A percentile compares a stretch with the other conserved stretches of the same genome.
Evolutionary conservation across 1,140 invertebrate species (phyloP).

Genomic region (Notospermus geniculatus): DNA sequence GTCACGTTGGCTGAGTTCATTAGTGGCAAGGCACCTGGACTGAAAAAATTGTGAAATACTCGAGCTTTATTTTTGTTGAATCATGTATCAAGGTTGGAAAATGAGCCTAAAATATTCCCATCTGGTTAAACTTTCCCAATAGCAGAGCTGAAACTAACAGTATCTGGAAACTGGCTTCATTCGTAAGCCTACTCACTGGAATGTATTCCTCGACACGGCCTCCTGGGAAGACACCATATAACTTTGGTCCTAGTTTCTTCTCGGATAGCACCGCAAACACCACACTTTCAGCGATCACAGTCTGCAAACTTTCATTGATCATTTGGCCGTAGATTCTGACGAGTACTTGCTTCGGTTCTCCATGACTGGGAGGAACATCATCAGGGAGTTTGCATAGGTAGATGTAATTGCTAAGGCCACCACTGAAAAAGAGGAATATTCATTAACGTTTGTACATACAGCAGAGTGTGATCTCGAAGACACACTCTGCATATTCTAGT

Average conservation of each 20-base stretch:
- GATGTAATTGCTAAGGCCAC: no score
- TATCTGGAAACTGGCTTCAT: not conserved
- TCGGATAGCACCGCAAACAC: conserved; percentile 93
- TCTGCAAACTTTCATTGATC: conserved; percentile 75
- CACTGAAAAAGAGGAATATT: no score
- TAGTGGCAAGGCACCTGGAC: conserved; percentile 77
- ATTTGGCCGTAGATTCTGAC: conserved; percentile 90
- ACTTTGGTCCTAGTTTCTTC: conserved; percentile 84
- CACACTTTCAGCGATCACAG: conserved; percentile 61
- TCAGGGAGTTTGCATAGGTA: no score
- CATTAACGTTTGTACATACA: no score
- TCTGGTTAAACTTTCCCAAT: not conserved
- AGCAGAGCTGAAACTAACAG: not conserved
- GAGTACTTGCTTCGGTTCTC: conserved; percentile 72
- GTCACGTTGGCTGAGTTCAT: conserved; percentile 73
- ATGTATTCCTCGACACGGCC: conserved; percentile 97
- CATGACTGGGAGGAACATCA: no score
- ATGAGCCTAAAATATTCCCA: not conserved
- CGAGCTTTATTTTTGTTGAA: not conserved
- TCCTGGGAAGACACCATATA: conserved; percentile 93
- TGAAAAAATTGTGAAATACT: conserved; percentile 48
- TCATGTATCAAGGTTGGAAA: not conserved
- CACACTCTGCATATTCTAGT: no score
- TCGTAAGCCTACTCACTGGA: conserved; percentile 64
- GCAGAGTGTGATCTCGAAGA: no score